Evolutionary conservation across 2,888 invertebrate species (phyloP).

Genomic region (Andrena haemorrhoa): DNA sequence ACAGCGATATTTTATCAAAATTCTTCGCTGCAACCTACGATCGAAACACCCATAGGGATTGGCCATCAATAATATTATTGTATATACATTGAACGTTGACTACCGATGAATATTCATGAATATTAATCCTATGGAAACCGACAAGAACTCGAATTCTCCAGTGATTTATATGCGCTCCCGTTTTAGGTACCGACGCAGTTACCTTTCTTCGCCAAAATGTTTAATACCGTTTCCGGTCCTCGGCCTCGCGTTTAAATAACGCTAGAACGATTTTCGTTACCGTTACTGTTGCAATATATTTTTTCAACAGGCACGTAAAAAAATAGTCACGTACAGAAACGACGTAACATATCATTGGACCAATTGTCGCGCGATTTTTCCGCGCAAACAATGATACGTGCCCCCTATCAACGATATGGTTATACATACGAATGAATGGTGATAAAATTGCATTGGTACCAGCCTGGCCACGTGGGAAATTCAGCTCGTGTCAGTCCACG

Average conservation of each 20-base stretch:
- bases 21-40: background rate
- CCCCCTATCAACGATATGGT: conserved; percentile 36
- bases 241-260: no score
- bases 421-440: conserved; percentile 44
- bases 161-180: background rate
- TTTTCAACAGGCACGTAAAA: background rate
- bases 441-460: conserved; percentile 39
- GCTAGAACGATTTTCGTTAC: no score
- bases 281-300: no score
- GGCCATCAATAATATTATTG: conserved; percentile 23
- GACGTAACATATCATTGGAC: background rate
- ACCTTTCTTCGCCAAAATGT: background rate
- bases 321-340: background rate
- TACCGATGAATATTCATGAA: conserved; percentile 14
- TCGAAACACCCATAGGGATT: background rate
- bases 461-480: conserved; percentile 48
- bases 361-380: conserved; percentile 22
- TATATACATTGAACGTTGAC: background rate
- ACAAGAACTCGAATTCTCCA: background rate
- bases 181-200: background rate
- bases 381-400: conserved; percentile 9
- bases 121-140: conserved; percentile 1
- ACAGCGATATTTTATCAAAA: background rate
- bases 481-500: conserved; percentile 45
- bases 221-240: background rate